A percentile compares a stretch with the other conserved stretches of the same genome.
These are phyloP conservation scores for Marmota monax DNA, from an alignment of 2,113 vertebrate genomes.

Conservation along the genomic window DNA sequence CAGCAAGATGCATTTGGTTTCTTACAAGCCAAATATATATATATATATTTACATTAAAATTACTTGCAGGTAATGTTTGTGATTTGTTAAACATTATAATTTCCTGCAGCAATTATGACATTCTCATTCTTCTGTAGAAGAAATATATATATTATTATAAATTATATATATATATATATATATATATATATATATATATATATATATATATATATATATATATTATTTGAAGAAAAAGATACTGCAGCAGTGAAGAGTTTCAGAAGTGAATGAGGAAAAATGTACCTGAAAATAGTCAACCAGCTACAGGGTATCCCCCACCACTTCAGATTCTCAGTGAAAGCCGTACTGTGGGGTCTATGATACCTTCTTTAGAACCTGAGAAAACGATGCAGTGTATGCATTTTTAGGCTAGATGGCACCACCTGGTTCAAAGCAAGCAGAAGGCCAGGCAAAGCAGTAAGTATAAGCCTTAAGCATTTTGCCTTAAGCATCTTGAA, in stretches of 20 bases:
- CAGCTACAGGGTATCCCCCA: too few species aligned
- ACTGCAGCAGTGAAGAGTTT: conserved; percentile 94
- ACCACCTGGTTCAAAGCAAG: conserved; percentile 95
- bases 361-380: conserved; percentile 95
- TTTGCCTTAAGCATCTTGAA: conserved; percentile 82
- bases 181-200: too few species aligned
- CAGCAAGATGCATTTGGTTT: conserved; percentile 97
- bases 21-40: conserved; percentile 96
- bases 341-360: conserved; percentile 96
- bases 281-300: conserved; percentile 67
- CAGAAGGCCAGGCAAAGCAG: conserved; percentile 89
- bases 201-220: conserved; percentile 85
- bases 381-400: conserved; percentile 96
- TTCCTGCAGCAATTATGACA: too few species aligned
- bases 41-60: conserved; percentile 89
- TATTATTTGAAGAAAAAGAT: conserved; percentile 96
- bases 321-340: conserved; percentile 98
- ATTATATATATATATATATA: too few species aligned
- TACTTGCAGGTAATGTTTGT: too few species aligned
- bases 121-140: too few species aligned
- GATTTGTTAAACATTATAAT: too few species aligned
- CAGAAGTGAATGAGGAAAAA: conserved; percentile 98
- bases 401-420: conserved; percentile 95
- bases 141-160: too few species aligned
- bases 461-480: conserved; percentile 82